Percentiles rank a stretch among this genome's conserved stretches.
phyloP scores from a whole-genome alignment of 23 tunicate species.

The Trididemnum clinides region DNA sequence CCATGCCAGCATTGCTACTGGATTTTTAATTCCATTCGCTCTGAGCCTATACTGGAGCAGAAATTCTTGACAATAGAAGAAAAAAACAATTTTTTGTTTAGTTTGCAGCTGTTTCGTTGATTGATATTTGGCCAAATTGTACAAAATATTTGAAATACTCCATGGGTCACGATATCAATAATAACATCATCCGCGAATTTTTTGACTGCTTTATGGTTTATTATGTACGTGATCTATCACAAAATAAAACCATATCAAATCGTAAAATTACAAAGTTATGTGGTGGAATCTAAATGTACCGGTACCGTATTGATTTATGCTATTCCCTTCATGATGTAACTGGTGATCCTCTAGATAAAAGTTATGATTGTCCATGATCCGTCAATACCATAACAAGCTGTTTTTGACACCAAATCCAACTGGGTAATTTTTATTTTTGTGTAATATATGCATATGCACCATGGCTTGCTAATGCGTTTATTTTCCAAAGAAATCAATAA shows the following conservation, averaged over 20 bases:
- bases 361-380: too few relatives aligned
- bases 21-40: background rate
- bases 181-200: background rate
- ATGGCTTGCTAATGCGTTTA: too few relatives aligned
- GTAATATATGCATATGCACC: too few relatives aligned
- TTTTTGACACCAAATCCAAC: too few relatives aligned
- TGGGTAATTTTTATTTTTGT: too few relatives aligned
- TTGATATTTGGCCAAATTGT: slow-evolving; percentile 10
- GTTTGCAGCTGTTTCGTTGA: background rate
- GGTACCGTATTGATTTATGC: too few relatives aligned
- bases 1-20: slow-evolving; percentile 19
- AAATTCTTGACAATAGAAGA: background rate
- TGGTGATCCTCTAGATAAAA: too few relatives aligned
- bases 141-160: background rate
- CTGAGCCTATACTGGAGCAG: background rate
- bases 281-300: background rate
- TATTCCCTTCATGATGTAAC: too few relatives aligned
- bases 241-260: background rate
- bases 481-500: too few relatives aligned
- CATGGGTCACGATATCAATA: background rate
- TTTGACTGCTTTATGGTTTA: slow-evolving; percentile 4
- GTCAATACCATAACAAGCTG: too few relatives aligned
- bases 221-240: slow-evolving; percentile 21
- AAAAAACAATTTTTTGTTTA: slow-evolving; percentile 3
- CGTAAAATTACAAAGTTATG: slow-evolving; percentile 3